A percentile compares a stretch with the other conserved stretches of the same genome.
Evolutionary conservation across 2,797 vertebrate species (phyloP).

Genomic region (Danionella dracula): DNA sequence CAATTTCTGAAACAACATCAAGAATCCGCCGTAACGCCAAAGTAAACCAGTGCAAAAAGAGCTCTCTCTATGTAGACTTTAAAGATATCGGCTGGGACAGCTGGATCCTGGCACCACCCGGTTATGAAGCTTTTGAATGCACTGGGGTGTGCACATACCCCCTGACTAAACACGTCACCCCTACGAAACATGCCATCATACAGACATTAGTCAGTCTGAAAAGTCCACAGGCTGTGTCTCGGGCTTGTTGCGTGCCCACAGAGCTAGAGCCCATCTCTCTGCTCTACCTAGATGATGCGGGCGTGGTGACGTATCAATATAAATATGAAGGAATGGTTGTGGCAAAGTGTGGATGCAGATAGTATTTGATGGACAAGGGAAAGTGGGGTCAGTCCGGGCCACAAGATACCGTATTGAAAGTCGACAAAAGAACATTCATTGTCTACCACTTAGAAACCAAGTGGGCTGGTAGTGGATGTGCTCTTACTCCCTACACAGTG

Average conservation of each 20-base stretch:
- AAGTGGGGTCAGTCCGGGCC: constrained; percentile 5
- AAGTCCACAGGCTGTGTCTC: constrained; percentile 86
- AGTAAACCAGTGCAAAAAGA: constrained; percentile 90
- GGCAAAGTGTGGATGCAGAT: constrained; percentile 96
- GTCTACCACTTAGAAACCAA: constrained; percentile 1
- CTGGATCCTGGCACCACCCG: constrained; percentile 90
- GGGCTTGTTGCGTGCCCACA: constrained; percentile 93
- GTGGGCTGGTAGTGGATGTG: background rate
- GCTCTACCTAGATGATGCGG: constrained; percentile 90
- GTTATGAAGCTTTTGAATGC: constrained; percentile 93
- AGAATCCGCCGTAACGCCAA: constrained; percentile 92
- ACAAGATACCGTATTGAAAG: constrained; percentile 37
- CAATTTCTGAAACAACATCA: constrained; percentile 89
- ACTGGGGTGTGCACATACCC: constrained; percentile 86
- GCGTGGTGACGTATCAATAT: constrained; percentile 96
- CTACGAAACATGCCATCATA: constrained; percentile 95
- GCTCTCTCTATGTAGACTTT: constrained; percentile 90
- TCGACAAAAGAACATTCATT: constrained; percentile 7
- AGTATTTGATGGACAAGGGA: constrained; percentile 54
- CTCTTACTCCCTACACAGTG: background rate
- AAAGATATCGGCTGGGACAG: constrained; percentile 98
- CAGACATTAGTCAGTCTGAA: constrained; percentile 89
- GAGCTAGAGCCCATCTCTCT: constrained; percentile 95
- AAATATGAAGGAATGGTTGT: constrained; percentile 98
- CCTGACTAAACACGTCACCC: constrained; percentile 88